Conservation (phyloP, 1,140 invertebrate species). For the Periplaneta americana region DNA sequence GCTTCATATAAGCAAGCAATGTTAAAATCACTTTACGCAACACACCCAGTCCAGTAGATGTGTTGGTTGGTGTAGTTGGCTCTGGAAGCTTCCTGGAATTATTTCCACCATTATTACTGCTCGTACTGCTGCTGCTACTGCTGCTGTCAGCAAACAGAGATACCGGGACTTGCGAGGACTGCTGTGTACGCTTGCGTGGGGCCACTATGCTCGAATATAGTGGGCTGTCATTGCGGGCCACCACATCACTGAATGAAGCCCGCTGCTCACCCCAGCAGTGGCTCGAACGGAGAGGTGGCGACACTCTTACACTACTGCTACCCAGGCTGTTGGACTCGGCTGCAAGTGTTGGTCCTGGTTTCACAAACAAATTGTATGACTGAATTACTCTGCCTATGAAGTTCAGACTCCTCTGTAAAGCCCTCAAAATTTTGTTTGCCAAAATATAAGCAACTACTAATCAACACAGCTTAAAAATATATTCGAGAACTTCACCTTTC, state of each 20-base stretch:
- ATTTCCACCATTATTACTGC: neutral
- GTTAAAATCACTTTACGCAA: too few relatives aligned
- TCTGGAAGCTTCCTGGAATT: neutral
- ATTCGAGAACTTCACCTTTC: too few relatives aligned
- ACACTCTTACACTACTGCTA: conserved; percentile 20
- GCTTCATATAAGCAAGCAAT: too few relatives aligned
- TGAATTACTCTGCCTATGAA: too few relatives aligned
- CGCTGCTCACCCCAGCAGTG: conserved; percentile 43
- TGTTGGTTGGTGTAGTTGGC: neutral
- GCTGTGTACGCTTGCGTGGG: neutral
- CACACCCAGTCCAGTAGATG: neutral
- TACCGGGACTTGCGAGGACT: neutral
- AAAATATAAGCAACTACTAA: too few relatives aligned
- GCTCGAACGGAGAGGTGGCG: conserved; percentile 28
- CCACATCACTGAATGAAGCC: conserved; percentile 52
- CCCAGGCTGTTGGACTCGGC: conserved; percentile 19
- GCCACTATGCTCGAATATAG: conserved; percentile 20
- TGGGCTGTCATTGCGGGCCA: conserved; percentile 33
- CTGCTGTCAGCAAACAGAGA: neutral
- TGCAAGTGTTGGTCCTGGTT: neutral
- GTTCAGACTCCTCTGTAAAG: too few relatives aligned
- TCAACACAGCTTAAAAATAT: too few relatives aligned
- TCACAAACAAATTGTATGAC: too few relatives aligned
- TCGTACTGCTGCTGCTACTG: neutral
- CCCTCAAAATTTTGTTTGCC: too few relatives aligned